Base-by-base conservation (phyloP, 2,888 invertebrate species). In the Himalopsyche tibetana region DNA sequence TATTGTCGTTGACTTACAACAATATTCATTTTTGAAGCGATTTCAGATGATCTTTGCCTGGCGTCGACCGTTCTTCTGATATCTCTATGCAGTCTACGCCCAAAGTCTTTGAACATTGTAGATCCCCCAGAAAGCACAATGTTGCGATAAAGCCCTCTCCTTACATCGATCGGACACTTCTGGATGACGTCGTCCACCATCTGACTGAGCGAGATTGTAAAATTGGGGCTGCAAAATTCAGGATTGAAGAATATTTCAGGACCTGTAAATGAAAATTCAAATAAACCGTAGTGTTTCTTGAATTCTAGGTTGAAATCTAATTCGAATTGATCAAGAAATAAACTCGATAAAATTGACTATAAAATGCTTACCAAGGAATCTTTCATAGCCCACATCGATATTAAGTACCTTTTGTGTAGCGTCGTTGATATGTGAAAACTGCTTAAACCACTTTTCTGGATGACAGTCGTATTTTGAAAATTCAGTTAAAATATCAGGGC, bases 181-280 rank as follows among this genome's bases (percentile, higher is more conserved):
- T 99, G 99, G 90, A 99, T 99, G 81, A 99, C 99, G 91, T 97
- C 98, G 92, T 99, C 99, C 6, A 99, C 99, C 90, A 98, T 98
- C 92, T 99, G 99, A 88, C 98, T 99, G 80, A 99, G 94, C 15
- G 99, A 99, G 82, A 98, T 98, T 84, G 98, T 98, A 91, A 99
- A 99, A 93, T 99, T 99, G n/a, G 99, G 98, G 93, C 99, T 99
- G 83, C 99, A 98, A 93, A 99, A 99, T 95, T 99, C 99, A 1
- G 99, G 99, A 93, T 99, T 99, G 93, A 99, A 99, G 93, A 99
- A 99, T 90, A 99, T 99, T 93, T 99, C 99, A 74, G 99, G 99
- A 69, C 99, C 99, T 90, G 42, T 4, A 82, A 83, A 19, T 9
- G 8, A 63, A 63, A 19, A 19, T 19, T 19, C 8, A 11, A 9